Evolutionary conservation across 2,797 vertebrate species (phyloP).

Genomic region (Anabacerthia variegaticeps): DNA sequence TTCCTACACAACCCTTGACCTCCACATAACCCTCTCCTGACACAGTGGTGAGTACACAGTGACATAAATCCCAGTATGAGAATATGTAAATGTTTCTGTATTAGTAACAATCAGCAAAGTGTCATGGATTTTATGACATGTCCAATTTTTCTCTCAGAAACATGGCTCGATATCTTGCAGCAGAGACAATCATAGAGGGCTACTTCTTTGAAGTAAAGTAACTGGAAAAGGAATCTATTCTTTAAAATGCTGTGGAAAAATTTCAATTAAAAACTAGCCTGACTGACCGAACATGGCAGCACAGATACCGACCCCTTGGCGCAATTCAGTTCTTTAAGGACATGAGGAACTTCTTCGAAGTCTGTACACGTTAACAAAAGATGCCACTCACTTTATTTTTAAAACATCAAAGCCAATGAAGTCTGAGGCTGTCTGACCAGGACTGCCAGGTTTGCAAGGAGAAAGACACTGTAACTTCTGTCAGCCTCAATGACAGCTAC

Average conservation of each 20-base stretch:
- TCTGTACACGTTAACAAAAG: constrained; percentile 3
- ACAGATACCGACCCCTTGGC: not conserved
- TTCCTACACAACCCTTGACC: not conserved
- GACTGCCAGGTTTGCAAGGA: not conserved
- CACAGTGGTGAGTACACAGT: not conserved
- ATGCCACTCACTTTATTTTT: constrained; percentile 21
- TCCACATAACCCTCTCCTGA: not conserved
- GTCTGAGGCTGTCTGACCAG: not conserved
- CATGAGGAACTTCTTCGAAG: not conserved
- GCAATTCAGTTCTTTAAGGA: not conserved
- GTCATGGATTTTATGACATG: not conserved
- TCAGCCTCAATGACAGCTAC: constrained; percentile 4
- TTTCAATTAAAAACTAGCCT: not conserved
- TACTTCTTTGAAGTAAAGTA: not conserved
- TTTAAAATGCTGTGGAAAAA: not conserved
- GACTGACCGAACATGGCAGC: not conserved
- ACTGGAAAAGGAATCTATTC: not conserved
- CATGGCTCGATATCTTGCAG: not conserved
- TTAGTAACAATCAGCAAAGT: not conserved
- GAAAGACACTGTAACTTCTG: not conserved
- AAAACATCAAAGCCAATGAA: constrained; percentile 11
- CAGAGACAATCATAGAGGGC: not conserved
- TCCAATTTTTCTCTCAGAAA: not conserved
- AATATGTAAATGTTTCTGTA: not conserved
- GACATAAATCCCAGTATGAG: not conserved